Evolutionary conservation across 2,113 vertebrate species (phyloP).

Genomic region (Brachyhypopomus occidentalis): DNA sequence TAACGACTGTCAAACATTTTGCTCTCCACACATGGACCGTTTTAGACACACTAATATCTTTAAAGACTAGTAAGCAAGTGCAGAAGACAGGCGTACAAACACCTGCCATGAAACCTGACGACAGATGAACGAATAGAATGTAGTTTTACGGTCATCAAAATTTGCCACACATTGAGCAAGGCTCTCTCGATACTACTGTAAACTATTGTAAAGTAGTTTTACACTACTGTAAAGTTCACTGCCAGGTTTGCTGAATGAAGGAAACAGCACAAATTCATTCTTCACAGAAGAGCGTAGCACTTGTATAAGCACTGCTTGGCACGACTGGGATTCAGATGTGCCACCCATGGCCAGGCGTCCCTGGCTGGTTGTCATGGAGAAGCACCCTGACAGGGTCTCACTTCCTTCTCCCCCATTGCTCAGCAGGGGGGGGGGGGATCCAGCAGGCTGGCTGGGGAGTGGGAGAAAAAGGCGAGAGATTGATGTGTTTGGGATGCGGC

Average conservation of each 20-base stretch:
- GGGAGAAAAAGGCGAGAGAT: conserved; percentile 20
- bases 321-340: background rate
- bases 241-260: background rate
- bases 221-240: background rate
- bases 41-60: background rate
- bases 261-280: no score
- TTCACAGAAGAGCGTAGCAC: no score
- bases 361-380: background rate
- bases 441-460: background rate
- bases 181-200: background rate
- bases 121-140: background rate
- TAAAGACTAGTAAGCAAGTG: background rate
- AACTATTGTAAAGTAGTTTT: no score
- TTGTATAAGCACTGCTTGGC: background rate
- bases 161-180: background rate
- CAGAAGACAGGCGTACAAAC: background rate
- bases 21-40: background rate
- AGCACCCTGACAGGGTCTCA: background rate
- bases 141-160: background rate
- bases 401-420: background rate
- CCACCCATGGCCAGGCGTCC: background rate
- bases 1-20: background rate
- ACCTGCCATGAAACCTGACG: no score
- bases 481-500: conserved; percentile 26
- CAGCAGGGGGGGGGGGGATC: background rate